Conservation (phyloP, 2,113 vertebrate species). For the Cranoglanis bouderius region DNA sequence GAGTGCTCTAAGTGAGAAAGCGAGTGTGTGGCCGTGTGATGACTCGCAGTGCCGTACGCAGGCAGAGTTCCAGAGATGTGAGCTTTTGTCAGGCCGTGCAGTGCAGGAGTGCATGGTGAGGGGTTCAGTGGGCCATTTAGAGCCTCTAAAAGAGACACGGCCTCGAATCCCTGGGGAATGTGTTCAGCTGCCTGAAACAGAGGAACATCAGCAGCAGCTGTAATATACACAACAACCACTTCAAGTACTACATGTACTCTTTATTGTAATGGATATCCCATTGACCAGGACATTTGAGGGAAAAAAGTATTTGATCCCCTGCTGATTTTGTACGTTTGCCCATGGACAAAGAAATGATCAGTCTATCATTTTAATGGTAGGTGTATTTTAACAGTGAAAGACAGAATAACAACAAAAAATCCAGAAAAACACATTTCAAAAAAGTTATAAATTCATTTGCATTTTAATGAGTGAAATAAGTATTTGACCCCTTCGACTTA, state of each 20-base stretch:
- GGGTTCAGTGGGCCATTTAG: constrained; percentile 90
- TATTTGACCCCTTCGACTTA: too few relatives aligned
- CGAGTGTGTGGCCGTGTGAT: constrained; percentile 75
- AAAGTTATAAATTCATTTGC: too few relatives aligned
- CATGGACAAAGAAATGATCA: too few relatives aligned
- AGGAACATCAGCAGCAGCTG: background rate
- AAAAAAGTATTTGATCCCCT: too few relatives aligned
- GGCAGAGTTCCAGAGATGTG: constrained; percentile 79
- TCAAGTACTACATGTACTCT: background rate
- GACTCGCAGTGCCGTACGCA: constrained; percentile 79
- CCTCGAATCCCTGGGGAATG: constrained; percentile 91
- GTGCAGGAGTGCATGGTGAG: constrained; percentile 76
- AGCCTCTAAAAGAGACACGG: constrained; percentile 93
- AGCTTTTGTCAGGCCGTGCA: constrained; percentile 76
- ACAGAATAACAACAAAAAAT: too few relatives aligned
- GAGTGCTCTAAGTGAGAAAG: constrained; percentile 83
- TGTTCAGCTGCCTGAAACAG: constrained; percentile 85
- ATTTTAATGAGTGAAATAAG: too few relatives aligned
- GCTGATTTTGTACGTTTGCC: too few relatives aligned
- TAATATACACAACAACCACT: too few relatives aligned
- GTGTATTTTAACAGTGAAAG: too few relatives aligned
- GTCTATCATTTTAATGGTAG: too few relatives aligned
- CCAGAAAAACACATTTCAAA: too few relatives aligned
- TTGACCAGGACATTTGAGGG: background rate
- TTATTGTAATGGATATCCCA: background rate